Conservation (phyloP, 2,888 invertebrate genomes). For the Rotaria magnacalcarata region DNA sequence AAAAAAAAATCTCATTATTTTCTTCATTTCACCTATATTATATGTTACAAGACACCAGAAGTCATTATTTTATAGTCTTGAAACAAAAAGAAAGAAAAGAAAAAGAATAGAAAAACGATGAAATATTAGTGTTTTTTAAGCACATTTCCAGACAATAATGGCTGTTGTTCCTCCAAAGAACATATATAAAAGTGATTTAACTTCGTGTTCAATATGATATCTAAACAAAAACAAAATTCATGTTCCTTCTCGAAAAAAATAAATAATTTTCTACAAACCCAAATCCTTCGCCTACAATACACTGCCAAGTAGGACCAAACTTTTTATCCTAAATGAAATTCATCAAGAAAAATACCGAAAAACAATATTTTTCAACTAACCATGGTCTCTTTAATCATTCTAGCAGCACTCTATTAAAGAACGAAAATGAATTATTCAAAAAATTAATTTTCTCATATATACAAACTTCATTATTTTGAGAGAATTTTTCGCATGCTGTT, state of each 20-base stretch:
- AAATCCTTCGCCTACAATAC: conserved; percentile 89
- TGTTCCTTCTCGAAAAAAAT: conserved; percentile 69
- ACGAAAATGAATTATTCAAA: neutral
- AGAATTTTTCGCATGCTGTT: conserved; percentile 84
- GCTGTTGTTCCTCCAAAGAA: conserved; percentile 81
- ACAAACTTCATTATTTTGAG: conserved; percentile 74
- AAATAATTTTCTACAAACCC: conserved; percentile 78
- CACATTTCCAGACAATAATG: conserved; percentile 83
- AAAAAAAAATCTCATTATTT: too few relatives aligned
- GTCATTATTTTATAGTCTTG: neutral
- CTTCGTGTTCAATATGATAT: conserved; percentile 35
- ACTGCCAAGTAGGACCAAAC: conserved; percentile 87
- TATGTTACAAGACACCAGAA: neutral
- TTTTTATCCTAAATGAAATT: conserved; percentile 70
- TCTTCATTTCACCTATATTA: conserved; percentile 9
- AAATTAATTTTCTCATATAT: too few relatives aligned
- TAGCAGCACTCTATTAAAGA: conserved; percentile 73
- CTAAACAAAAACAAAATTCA: neutral
- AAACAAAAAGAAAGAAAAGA: conserved; percentile 22
- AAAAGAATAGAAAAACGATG: neutral
- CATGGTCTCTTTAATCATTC: conserved; percentile 85
- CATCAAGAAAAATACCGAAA: too few relatives aligned
- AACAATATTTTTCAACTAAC: neutral
- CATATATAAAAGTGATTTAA: conserved; percentile 55
- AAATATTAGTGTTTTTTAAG: conserved; percentile 50